Conservation (phyloP, 1,140 invertebrate species). For the Eupristina koningsbergeri region DNA sequence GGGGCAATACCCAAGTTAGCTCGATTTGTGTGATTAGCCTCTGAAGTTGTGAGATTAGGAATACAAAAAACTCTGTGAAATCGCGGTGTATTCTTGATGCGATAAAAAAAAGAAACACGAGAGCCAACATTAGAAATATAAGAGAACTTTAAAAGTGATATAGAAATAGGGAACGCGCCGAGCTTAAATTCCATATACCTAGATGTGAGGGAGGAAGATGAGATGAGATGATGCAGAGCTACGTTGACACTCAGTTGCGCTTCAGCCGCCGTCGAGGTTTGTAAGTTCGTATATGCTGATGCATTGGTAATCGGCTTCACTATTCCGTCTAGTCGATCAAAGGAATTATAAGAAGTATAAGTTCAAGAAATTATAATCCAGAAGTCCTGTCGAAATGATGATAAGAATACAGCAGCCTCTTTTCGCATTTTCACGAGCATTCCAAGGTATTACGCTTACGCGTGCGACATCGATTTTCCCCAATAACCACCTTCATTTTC, state of each 20-base stretch:
- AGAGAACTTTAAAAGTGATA: not conserved
- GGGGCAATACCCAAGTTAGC: too few relatives aligned
- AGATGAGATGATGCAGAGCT: not conserved
- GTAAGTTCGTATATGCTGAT: not conserved
- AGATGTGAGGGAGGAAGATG: not conserved
- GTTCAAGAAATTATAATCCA: not conserved
- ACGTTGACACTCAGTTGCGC: slow-evolving; percentile 6
- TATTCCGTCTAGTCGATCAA: not conserved
- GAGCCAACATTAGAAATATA: not conserved
- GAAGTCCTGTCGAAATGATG: slow-evolving; percentile 49
- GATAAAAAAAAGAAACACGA: too few relatives aligned
- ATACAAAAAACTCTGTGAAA: too few relatives aligned
- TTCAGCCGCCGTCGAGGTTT: not conserved
- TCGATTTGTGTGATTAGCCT: too few relatives aligned
- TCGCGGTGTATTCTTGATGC: too few relatives aligned
- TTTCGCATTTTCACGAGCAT: not conserved
- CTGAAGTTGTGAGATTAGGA: too few relatives aligned
- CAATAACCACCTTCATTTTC: not conserved
- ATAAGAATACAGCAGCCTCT: slow-evolving; percentile 30
- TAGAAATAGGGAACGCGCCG: not conserved
- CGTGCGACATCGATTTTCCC: slow-evolving; percentile 28
- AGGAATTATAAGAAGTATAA: not conserved
- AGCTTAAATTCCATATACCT: not conserved
- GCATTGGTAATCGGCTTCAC: not conserved
- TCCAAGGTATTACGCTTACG: slow-evolving; percentile 5